Base-by-base conservation (phyloP, 2,797 vertebrate genomes). In the Lepus townsendii region DNA sequence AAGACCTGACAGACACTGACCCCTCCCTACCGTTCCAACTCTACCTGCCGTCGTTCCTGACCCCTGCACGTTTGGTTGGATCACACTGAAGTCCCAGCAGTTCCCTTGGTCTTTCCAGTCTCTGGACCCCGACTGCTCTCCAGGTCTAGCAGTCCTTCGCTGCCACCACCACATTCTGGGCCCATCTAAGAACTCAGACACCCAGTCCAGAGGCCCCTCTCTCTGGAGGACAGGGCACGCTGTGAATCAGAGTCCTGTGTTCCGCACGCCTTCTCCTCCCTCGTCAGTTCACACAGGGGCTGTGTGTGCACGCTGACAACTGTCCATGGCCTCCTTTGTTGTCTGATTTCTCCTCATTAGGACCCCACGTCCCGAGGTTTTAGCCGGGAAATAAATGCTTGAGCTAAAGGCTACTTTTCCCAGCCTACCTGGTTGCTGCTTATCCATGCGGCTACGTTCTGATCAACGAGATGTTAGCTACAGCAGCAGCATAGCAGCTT, bases 1-100 rank as follows among this genome's bases (percentile, higher is more conserved):
- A 8, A 47, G 27, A 93, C 11, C 9, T 88, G n/a, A 85, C 4
- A 13, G 52, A 54, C 69, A 35, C 26, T 66, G 14, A 80, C 14
- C 3, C 42, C 69, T 88, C 6, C 22, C 93, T 75, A 76, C 32
- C 38, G 76, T 88, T 96, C 63, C 65, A 73, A 83, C 13, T 62
- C 75, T 50, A 32, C 87, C 12, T 93, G 78, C 91, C 72, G 62
- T n/a, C 16, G 63, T 27, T 79, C 32, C 50, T 91, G 30, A 86
- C 50, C 60, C 83, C 63, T 78, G 66, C 52, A 24, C 63, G 11
- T 11, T 60, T 24, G 27, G 32, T 87, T 16, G 60, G 57, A 20
- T 8, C 30, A 78, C 50, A 27, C 10, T 35, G 14, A 57, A 57
- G n/a, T 65, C 35, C 30, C 65, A 38, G 20, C 38, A 60, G 83